Base-by-base conservation (phyloP, 1,140 invertebrate species). In the Macrocentrus cingulum region DNA sequence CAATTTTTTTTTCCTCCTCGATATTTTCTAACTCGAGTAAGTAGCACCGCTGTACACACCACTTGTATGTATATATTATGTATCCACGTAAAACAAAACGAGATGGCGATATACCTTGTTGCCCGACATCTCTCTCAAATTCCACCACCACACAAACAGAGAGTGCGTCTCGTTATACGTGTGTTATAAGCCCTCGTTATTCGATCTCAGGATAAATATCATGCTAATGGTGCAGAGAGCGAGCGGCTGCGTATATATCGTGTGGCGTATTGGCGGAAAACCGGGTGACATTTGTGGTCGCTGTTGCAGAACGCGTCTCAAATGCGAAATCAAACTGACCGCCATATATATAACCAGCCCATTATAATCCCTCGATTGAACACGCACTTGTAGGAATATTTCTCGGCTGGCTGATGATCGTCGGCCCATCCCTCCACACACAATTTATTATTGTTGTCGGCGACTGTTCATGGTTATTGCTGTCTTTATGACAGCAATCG, bases 221-320 rank as follows among this genome's bases (percentile, higher is more conserved):
- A 46, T 49, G 29, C 23, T 49, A 34, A 49, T 49, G n/a, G n/a
- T 7, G 46, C 23, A 2, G 46, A 8, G 22, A 49, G 34, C 29
- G 8, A 49, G 46, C 19, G n/a, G n/a, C n/a, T n/a, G n/a, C n/a
- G n/a, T n/a, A n/a, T n/a, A n/a, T 25, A 32, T 23, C 16, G n/a
- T 46, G n/a, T 11, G 15, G 20, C 22, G 9, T 48, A 49, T 49
- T 49, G 29, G 46, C 25, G 23, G 46, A 34, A 49, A 49, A 49
- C 46, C 7, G 34, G 46, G 46, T 49, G 46, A 49, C 46, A 49
- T 49, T 49, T 29, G 46, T 16, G 46, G 34, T 23, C 46, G 16
- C 34, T 49, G 11, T 49, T 49, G 46, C 46, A 49, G 46, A 49
- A 49, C 46, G 13, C 18, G 20, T 18, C 41, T 18, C 18, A n/a